Evolutionary conservation across 2,888 invertebrate species (phyloP), one percentile per base, ranked within the genome.

Genomic region (Pseudoips prasinana): DNA sequence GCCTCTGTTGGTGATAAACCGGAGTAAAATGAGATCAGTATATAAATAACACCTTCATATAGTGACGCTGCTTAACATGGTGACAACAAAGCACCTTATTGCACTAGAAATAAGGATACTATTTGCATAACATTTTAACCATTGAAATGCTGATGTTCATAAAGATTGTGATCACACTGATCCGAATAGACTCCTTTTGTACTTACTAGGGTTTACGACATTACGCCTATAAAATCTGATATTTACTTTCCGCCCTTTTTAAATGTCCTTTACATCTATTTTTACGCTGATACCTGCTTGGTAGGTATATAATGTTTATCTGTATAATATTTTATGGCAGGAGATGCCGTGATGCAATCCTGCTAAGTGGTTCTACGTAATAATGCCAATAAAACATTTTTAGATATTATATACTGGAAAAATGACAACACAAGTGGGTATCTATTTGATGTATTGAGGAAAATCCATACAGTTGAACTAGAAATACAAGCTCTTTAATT

Each of bases 1-100:
- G 42, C 42, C 46, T 42, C 32, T 38, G 20, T 28, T 23, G 36
- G 42, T 46, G 38, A 63, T 57, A 64, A 64, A 58, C 34, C 42
- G 33, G 31, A 39, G 47, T 48, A 55, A 55, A 55, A 51, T 27
- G 29, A 45, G 26, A 48, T 36, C 44, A 48, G 43, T 49, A 36
- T 46, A 55, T 62, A 64, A 64, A 63, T 56, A 58, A 39, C 47
- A 51, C 52, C 50, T 58, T 54, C 29, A 26, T 33, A 23, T 33
- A 23, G 14, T 14, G 5, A 2, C 2, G 14, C 14, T 2, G 14
- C 14, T 3, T 5, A 14, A 3, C 14, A 14, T 14, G 14, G 14
- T 14, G 14, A 14, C 5, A 14, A 14, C 5, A 14, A 14, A 5
- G 14, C 2, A 14, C 14, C 33, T 24, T 14, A 14, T 14, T 14